phyloP scores from a whole-genome alignment of 2,113 vertebrate genomes.

The Nothoprocta perdicaria region DNA sequence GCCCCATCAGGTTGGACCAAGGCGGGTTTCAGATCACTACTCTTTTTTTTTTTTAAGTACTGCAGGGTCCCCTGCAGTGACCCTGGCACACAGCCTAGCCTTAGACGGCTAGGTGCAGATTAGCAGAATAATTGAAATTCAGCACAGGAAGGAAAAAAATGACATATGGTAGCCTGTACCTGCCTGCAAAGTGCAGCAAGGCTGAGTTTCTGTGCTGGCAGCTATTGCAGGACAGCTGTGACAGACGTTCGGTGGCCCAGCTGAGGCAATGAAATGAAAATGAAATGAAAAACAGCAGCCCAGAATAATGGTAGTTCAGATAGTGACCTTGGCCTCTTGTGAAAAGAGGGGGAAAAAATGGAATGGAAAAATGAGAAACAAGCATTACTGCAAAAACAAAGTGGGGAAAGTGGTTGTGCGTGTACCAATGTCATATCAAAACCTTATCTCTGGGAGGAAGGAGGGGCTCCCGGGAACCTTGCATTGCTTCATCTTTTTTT shows the following conservation, averaged over 20 bases:
- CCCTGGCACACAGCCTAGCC: not conserved
- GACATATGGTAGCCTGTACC: not conserved
- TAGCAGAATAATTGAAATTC: not conserved
- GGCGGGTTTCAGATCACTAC: not conserved
- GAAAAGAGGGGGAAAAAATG: not conserved
- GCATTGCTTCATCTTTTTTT: not conserved
- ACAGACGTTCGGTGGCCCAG: not conserved
- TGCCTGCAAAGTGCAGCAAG: not conserved
- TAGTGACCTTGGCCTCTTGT: not conserved
- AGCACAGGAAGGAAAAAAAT: not conserved
- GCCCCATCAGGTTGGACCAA: too few species aligned
- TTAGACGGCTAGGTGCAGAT: not conserved
- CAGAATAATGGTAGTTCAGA: not conserved
- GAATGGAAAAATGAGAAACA: not conserved
- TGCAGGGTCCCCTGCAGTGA: accelerated
- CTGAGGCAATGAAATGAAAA: not conserved
- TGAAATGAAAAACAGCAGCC: not conserved
- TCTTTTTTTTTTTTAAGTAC: too few species aligned
- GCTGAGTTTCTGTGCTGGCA: accelerated
- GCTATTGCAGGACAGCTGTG: not conserved
- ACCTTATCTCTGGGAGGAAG: not conserved
- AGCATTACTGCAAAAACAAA: not conserved
- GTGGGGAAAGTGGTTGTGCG: not conserved
- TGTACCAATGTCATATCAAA: not conserved
- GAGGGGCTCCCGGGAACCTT: not conserved